Base-by-base conservation (phyloP, 1,140 invertebrate species). In the Uloborus diversus region DNA sequence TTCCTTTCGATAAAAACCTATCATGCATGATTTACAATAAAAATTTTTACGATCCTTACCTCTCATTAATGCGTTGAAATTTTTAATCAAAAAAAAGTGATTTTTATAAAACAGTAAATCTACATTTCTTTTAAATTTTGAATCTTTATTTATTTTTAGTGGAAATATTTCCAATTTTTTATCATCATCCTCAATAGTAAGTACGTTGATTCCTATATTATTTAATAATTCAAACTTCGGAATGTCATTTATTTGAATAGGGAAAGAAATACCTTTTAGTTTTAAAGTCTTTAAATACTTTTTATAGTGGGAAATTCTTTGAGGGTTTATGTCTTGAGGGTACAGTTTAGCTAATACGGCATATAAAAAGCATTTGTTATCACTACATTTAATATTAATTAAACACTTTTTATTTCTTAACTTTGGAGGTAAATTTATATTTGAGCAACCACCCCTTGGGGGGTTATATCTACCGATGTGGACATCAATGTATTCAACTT, bases 301-400 rank as follows among this genome's bases (percentile, higher is more conserved):
- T 7, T 27, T 25, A 56, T 56, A 56, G 7, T 56, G 32, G 23
- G 20, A 1, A 17, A 7, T 5, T 37, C 51, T 23, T 9, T 56
- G 11, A 0, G 51, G 20, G 14, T 70, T 71, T 27, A 0, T 70
- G 35, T 59, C 30, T 20, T 23, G 9, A 14, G 71, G 71, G 51
- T 1, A 75, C 14, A 75, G 35, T 49, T 28, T 33, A 23, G 71
- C 71, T 2, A 25, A 20, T 11, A 75, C 13, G 25, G 13, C 11
- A 17, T 75, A 75, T 30, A 75, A n/a, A 53, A 75, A 75, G 35
- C 71, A 75, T 53, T 28, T 23, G 9, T 64, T 4, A n/a, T 75
- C 59, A 14, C 13, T 17, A 28, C 59, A 75, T 17, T 75, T 33
- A 2, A 64, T 53, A 30, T 64, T 64, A 33, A 75, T 2, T 2